Evolutionary conservation across 2,888 invertebrate species (phyloP).

Genomic region (Mythimna lalbum): DNA sequence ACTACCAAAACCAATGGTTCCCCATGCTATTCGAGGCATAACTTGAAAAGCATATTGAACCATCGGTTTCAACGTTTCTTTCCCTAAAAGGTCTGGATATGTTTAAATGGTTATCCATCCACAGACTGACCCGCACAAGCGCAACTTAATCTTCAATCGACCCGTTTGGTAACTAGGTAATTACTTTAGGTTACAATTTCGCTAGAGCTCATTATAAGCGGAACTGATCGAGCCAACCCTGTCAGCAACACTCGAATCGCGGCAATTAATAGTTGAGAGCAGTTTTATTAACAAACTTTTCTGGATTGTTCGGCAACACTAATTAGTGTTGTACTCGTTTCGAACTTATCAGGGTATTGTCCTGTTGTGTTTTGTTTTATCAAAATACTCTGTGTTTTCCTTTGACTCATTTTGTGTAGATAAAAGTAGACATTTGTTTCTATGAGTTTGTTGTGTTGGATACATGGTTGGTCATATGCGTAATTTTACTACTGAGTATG

Average conservation of each 20-base stretch:
- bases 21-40: too few relatives aligned
- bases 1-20: neutral
- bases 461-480: neutral
- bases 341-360: slow-evolving; percentile 55
- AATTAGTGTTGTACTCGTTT: slow-evolving; percentile 73
- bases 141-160: neutral
- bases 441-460: slow-evolving; percentile 13
- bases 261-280: slow-evolving; percentile 74
- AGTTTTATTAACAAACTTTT: slow-evolving; percentile 77
- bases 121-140: neutral
- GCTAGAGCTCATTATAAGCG: slow-evolving; percentile 47
- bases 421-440: slow-evolving; percentile 19
- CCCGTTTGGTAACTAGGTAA: slow-evolving; percentile 31
- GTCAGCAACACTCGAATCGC: slow-evolving; percentile 64
- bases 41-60: too few relatives aligned
- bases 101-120: neutral
- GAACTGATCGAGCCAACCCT: slow-evolving; percentile 49
- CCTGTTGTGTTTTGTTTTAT: slow-evolving; percentile 55
- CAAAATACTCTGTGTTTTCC: slow-evolving; percentile 31
- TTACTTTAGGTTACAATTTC: slow-evolving; percentile 39
- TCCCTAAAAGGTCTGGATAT: too few relatives aligned
- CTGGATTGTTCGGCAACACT: slow-evolving; percentile 72
- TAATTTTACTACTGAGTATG: slow-evolving; percentile 1
- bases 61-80: too few relatives aligned
- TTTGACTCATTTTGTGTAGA: slow-evolving; percentile 11